Conservation (phyloP, 2,113 vertebrate species). For the Phylloscopus trochiloides region DNA sequence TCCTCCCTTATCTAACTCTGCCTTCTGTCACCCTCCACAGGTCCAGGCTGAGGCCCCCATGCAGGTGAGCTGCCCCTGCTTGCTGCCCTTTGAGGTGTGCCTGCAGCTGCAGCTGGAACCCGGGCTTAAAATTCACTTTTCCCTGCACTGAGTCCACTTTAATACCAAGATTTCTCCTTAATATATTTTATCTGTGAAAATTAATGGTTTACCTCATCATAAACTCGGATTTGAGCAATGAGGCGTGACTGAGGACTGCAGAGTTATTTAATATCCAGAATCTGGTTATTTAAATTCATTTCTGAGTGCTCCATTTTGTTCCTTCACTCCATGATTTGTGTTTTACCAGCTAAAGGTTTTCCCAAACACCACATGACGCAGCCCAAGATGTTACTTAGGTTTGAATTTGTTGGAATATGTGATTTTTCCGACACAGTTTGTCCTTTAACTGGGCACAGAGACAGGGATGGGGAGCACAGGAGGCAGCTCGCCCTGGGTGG, state of each 20-base stretch:
- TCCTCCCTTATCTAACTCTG: background rate
- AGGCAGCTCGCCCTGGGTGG: background rate
- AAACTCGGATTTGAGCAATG: background rate
- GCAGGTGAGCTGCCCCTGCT: background rate
- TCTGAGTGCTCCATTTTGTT: background rate
- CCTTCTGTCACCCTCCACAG: background rate
- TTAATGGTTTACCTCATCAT: background rate
- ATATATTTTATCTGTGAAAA: background rate
- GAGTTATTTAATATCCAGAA: background rate
- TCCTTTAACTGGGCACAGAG: background rate
- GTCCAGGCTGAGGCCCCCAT: fast-evolving
- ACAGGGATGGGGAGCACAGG: background rate
- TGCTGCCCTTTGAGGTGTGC: background rate
- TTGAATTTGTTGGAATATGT: background rate
- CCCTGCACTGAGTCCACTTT: fast-evolving
- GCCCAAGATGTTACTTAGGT: background rate
- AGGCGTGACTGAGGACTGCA: background rate
- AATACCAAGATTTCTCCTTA: background rate
- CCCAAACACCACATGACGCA: background rate
- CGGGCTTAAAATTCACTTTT: background rate
- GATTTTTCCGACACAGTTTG: background rate
- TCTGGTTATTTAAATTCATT: background rate
- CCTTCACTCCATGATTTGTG: background rate
- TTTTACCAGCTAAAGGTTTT: background rate
- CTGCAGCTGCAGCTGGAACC: background rate